Base-by-base conservation (phyloP, 2,888 invertebrate genomes). In the Stenodera caucasica region DNA sequence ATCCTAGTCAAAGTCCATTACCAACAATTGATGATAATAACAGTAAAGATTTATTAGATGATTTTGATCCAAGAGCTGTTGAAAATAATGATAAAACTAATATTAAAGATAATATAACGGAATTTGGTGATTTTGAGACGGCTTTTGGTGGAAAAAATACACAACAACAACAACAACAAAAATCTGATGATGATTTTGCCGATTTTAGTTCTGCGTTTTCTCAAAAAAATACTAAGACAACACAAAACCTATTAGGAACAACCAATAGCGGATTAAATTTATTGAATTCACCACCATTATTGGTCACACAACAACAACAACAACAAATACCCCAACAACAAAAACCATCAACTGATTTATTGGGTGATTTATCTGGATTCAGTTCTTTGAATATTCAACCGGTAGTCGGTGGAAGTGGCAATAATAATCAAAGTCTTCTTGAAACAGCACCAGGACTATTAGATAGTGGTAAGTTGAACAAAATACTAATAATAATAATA, bases 81-180 rank as follows among this genome's bases (percentile, higher is more conserved):
- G 84, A 84, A 64, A 58, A 52, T 33, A 12, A 0, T 21, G 45
- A 45, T 5, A 45, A 45, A 45, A 67, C 69, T 5, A 26, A 26
- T 26, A 26, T 4, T 4, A 26, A 26, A 2, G 54, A 12, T 18
- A 60, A 45, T 37, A 45, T 75, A 33, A 75, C 79, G 37, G 92
- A 92, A 60, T 93, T 93, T 78, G 92, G 92, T 0, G 91, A 92
- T 80, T 93, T 93, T 76, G 82, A 87, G 4, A 84, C 86, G 64
- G 92, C 90, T 0, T 92, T 92, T 77, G 83, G 82, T 7, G 64
- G 45, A 12, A 12, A 45, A 45, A 21, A 4, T 21, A 2, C 21
- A 45, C 45, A 45, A 37, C 15, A 37, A 40, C 69, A 21, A 72
- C 60, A 21, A 72, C 60, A 12, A 29, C 60, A 64, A 58, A 69